phyloP scores from a whole-genome alignment of 2,888 invertebrate genomes.

The Beris morrisii region DNA sequence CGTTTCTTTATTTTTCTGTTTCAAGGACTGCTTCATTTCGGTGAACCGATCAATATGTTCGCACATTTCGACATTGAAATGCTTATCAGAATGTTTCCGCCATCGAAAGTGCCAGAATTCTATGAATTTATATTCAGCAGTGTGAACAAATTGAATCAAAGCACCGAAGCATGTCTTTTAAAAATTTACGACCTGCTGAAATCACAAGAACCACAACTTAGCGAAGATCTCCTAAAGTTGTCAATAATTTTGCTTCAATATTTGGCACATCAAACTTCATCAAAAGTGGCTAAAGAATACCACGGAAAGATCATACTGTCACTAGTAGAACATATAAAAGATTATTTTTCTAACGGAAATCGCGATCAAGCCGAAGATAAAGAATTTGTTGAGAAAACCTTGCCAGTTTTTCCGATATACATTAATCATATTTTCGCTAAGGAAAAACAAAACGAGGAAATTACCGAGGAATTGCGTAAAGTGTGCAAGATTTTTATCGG shows the following conservation, averaged over 20 bases:
- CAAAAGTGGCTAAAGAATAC: conserved; percentile 43
- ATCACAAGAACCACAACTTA: conserved; percentile 22
- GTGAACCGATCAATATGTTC: conserved; percentile 47
- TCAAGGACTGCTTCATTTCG: conserved; percentile 50
- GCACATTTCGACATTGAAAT: conserved; percentile 44
- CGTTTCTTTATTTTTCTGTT: conserved; percentile 7
- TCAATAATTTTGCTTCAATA: conserved; percentile 47
- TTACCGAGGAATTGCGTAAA: conserved; percentile 49
- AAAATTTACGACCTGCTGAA: conserved; percentile 42
- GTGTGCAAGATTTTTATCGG: conserved; percentile 54
- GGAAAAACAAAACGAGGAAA: conserved; percentile 29
- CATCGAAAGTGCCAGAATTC: conserved; percentile 43
- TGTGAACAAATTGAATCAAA: conserved; percentile 43
- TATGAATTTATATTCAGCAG: conserved; percentile 48
- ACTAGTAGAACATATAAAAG: conserved; percentile 3
- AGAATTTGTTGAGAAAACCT: conserved; percentile 48
- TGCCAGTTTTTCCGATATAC: conserved; percentile 43
- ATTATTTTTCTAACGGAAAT: neutral
- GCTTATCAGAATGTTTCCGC: conserved; percentile 46
- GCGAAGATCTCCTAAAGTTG: conserved; percentile 44
- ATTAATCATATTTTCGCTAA: conserved; percentile 40
- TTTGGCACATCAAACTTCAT: conserved; percentile 42
- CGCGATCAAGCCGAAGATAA: conserved; percentile 43
- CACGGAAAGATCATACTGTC: neutral
- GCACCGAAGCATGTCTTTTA: conserved; percentile 45